Evolutionary conservation across 2,888 invertebrate genomes (phyloP).

Genomic region (Deroplatys truncata): DNA sequence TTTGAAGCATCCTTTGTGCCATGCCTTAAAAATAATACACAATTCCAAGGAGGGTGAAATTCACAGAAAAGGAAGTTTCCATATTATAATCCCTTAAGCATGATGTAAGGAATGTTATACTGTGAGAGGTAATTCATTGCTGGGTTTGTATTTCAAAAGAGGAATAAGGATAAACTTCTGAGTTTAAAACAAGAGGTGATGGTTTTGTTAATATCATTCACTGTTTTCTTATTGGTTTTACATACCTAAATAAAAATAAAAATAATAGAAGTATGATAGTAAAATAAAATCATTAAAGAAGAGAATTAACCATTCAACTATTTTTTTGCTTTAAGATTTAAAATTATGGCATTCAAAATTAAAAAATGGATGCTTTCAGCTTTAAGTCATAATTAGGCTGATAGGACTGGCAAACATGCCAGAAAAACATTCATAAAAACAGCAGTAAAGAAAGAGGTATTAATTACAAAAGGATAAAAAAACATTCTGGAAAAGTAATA

Average conservation of each 20-base stretch:
- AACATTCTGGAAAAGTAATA: not conserved
- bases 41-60: not conserved
- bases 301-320: not conserved
- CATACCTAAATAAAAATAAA: too few species aligned
- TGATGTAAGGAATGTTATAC: not conserved
- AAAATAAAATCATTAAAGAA: too few species aligned
- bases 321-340: not conserved
- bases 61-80: not conserved
- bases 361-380: not conserved
- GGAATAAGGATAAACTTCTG: not conserved
- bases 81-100: not conserved
- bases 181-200: not conserved
- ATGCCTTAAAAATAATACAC: constrained; percentile 59
- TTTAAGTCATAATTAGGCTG: not conserved
- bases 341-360: not conserved
- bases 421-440: not conserved
- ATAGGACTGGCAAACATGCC: not conserved
- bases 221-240: too few species aligned
- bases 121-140: not conserved
- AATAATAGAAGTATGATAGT: too few species aligned
- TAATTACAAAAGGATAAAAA: not conserved
- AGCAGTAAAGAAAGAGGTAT: not conserved
- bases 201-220: not conserved
- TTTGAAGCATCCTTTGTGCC: constrained; percentile 93
- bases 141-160: not conserved